Percentiles rank a stretch among this genome's conserved stretches.
These are phyloP conservation scores for Neotoxoptera formosana DNA, from an alignment of 1,140 invertebrate genomes.

Conservation along the genomic window DNA sequence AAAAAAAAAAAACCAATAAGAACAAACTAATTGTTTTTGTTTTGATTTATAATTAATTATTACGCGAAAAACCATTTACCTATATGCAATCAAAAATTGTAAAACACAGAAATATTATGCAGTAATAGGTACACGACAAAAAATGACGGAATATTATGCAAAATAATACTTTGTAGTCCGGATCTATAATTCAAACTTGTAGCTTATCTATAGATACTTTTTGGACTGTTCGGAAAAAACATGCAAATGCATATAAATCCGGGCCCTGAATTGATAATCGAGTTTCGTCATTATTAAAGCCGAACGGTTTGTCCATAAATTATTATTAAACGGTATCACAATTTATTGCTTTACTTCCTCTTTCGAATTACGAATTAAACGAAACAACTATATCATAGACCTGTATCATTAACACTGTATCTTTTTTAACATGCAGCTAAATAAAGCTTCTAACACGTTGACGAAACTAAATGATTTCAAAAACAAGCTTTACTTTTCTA, in stretches of 20 bases:
- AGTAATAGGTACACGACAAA: too few species aligned
- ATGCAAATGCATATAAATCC: too few species aligned
- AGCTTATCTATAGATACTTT: too few species aligned
- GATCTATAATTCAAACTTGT: too few species aligned
- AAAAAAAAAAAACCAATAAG: neutral
- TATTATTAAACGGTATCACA: neutral
- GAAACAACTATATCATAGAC: neutral
- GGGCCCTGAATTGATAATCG: too few species aligned
- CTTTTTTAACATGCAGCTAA: neutral
- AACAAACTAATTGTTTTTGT: neutral
- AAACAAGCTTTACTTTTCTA: neutral
- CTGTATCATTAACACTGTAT: neutral
- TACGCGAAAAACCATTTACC: too few species aligned
- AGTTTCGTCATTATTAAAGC: neutral
- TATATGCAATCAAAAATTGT: too few species aligned
- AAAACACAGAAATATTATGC: too few species aligned
- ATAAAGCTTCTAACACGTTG: neutral
- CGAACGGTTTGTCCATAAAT: neutral
- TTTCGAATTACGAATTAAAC: neutral
- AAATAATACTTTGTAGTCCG: too few species aligned
- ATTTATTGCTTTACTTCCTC: neutral
- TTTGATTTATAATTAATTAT: too few species aligned
- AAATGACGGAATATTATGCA: too few species aligned
- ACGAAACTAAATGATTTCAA: neutral
- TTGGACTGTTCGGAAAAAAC: too few species aligned